Evolutionary conservation across 2,797 vertebrate genomes (phyloP).

Genomic region (Dendrocincla tyrannina): DNA sequence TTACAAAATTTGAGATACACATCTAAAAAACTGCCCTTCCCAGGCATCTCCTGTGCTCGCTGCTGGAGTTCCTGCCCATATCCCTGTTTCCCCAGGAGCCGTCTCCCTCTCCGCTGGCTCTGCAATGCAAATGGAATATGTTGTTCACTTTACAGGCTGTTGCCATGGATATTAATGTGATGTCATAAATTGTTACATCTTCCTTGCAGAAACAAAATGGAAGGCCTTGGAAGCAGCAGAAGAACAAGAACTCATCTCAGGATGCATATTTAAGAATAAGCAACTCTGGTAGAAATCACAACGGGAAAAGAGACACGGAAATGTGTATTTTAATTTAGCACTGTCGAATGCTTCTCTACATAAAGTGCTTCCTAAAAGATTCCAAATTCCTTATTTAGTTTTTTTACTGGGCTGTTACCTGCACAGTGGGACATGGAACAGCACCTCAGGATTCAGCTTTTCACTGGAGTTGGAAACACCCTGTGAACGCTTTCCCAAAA

Average conservation of each 20-base stretch:
- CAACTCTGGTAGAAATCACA: neutral
- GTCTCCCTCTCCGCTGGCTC: neutral
- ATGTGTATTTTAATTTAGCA: neutral
- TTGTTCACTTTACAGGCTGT: slow-evolving; percentile 50
- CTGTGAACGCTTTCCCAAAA: neutral
- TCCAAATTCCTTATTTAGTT: neutral
- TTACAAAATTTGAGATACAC: neutral
- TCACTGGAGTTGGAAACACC: fast-evolving
- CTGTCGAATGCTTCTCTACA: neutral
- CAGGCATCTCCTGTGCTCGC: neutral
- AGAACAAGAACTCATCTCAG: neutral
- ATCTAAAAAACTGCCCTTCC: neutral
- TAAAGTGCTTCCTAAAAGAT: neutral
- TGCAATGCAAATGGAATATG: slow-evolving; percentile 61
- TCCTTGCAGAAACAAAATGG: slow-evolving; percentile 53
- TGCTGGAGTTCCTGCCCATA: neutral
- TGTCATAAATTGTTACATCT: slow-evolving; percentile 64
- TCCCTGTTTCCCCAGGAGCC: neutral
- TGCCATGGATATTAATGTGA: slow-evolving; percentile 66
- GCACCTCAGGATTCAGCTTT: neutral
- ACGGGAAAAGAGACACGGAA: neutral
- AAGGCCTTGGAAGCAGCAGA: neutral
- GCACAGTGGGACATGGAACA: neutral
- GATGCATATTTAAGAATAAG: neutral
- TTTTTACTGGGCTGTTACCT: neutral